A percentile compares a stretch with the other conserved stretches of the same genome.
These are phyloP conservation scores for Tiaroga cobitis DNA, from an alignment of 2,797 vertebrate species.

Conservation along the genomic window DNA sequence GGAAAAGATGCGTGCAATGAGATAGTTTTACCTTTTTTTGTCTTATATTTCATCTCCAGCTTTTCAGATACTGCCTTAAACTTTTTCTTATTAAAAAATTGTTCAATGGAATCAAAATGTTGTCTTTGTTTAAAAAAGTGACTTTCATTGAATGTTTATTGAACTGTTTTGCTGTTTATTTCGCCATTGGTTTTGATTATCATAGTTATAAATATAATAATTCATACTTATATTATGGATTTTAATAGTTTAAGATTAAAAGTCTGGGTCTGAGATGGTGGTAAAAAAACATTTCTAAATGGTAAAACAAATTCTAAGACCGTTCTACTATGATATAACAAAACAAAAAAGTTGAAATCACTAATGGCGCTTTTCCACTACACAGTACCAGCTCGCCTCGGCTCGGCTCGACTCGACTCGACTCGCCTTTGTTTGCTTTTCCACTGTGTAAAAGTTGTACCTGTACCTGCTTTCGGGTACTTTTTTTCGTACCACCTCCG, in stretches of 20 bases:
- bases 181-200: background rate
- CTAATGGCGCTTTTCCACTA: no score
- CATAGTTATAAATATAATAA: no score
- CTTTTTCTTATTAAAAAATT: no score
- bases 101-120: background rate
- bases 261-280: background rate
- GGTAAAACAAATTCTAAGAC: background rate
- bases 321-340: background rate
- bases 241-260: background rate
- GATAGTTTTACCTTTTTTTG: background rate
- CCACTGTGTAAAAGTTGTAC: no score
- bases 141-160: background rate
- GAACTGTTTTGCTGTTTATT: background rate
- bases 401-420: no score
- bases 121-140: background rate
- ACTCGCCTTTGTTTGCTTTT: no score
- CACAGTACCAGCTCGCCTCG: no score
- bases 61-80: background rate
- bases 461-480: no score
- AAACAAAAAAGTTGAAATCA: background rate
- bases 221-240: no score
- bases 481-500: no score
- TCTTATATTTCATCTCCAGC: background rate
- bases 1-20: background rate
- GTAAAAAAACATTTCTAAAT: background rate